phyloP scores from a whole-genome alignment of 2,888 invertebrate genomes.

The Sicus ferrugineus region DNA sequence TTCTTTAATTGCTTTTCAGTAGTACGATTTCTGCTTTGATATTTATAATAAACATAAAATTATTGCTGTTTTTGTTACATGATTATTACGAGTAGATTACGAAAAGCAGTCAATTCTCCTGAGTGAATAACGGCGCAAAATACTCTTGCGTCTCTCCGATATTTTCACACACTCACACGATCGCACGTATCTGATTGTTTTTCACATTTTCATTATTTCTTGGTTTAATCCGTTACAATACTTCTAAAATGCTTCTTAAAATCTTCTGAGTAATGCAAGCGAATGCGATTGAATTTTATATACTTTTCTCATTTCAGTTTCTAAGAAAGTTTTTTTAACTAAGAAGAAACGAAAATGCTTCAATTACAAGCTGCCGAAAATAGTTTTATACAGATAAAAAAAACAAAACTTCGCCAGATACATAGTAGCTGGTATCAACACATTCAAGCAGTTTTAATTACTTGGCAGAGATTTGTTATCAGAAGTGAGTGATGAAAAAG shows the following conservation, averaged over 20 bases:
- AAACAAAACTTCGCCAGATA: background rate
- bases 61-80: too few species aligned
- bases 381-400: background rate
- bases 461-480: too few species aligned
- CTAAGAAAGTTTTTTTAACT: background rate
- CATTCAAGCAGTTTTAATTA: background rate
- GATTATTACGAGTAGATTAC: too few species aligned
- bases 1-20: too few species aligned
- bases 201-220: background rate
- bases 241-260: background rate
- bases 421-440: background rate
- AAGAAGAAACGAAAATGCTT: background rate
- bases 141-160: background rate
- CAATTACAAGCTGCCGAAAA: background rate
- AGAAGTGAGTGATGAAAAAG: too few species aligned
- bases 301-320: background rate
- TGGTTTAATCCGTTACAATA: background rate
- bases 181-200: background rate
- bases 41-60: too few species aligned
- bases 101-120: too few species aligned
- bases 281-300: background rate
- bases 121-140: background rate
- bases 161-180: background rate
- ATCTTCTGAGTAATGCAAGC: background rate
- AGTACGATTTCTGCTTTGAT: too few species aligned